phyloP scores from a whole-genome alignment of 2,888 invertebrate species.

The Orchestes rusci region DNA sequence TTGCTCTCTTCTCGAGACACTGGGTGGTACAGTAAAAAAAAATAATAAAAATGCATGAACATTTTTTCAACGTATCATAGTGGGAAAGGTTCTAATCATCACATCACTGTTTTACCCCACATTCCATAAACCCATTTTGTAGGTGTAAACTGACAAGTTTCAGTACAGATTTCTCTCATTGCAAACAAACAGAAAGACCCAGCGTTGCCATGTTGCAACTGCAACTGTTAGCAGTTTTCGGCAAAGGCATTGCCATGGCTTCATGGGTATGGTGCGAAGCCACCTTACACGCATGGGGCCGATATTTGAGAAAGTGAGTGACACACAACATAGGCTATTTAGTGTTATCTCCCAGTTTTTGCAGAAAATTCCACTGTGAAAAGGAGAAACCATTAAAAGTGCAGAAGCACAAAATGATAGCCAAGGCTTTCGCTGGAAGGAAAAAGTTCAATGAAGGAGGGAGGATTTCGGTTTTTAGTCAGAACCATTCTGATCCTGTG shows the following conservation, averaged over 20 bases:
- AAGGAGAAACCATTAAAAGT: constrained; percentile 61
- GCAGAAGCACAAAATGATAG: constrained; percentile 84
- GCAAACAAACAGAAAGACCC: constrained; percentile 64
- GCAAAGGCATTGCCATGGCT: constrained; percentile 80
- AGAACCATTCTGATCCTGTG: constrained; percentile 86
- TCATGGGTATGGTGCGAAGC: constrained; percentile 92
- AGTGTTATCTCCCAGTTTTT: no score
- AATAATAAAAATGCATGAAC: no score
- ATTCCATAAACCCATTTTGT: no score
- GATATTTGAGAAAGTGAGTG: constrained; percentile 70
- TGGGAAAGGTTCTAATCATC: no score
- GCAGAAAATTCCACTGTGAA: constrained; percentile 66
- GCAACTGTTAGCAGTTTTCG: constrained; percentile 76
- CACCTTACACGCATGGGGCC: constrained; percentile 77
- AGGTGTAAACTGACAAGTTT: constrained; percentile 47
- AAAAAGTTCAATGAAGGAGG: constrained; percentile 79
- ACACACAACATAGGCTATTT: neutral
- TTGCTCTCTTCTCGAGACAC: no score
- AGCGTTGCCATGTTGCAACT: constrained; percentile 76
- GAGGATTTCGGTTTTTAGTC: constrained; percentile 78
- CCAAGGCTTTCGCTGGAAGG: constrained; percentile 82
- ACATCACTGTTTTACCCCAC: no score
- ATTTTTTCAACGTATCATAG: no score
- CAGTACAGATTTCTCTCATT: constrained; percentile 46
- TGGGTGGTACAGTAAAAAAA: no score